Conservation (phyloP, 2,797 vertebrate genomes). For the Aulostomus chinensis region DNA sequence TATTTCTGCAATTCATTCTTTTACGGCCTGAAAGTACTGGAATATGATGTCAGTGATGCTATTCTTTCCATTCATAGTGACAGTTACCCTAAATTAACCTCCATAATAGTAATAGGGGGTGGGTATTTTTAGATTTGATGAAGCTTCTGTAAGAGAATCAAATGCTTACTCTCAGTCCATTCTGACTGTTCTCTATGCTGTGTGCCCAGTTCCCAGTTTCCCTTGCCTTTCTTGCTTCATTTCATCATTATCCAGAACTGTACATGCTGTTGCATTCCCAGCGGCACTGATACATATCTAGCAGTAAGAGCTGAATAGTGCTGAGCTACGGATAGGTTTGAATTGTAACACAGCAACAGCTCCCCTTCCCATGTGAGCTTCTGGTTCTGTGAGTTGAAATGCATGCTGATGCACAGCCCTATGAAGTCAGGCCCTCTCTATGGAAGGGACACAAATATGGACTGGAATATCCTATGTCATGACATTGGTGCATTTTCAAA, state of each 20-base stretch:
- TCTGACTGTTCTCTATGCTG: conserved; percentile 10
- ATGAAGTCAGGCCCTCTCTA: conserved; percentile 17
- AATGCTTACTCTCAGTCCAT: conserved; percentile 9
- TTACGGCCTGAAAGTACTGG: too few species aligned
- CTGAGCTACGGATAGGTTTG: conserved; percentile 39
- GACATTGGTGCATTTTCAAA: conserved; percentile 29
- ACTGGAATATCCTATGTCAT: conserved; percentile 16
- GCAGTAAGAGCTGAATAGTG: conserved; percentile 38
- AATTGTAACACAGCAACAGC: conserved; percentile 37
- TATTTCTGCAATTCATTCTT: too few species aligned
- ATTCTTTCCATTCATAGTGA: conserved; percentile 1
- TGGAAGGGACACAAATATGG: neutral
- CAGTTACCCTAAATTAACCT: conserved; percentile 3
- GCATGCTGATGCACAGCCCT: conserved; percentile 12
- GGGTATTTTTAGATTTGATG: too few species aligned
- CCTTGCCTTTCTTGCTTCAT: conserved; percentile 22
- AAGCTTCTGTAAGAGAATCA: conserved; percentile 1
- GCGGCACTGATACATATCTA: conserved; percentile 49
- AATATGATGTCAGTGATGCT: conserved; percentile 6
- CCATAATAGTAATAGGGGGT: neutral
- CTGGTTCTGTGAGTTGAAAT: conserved; percentile 27
- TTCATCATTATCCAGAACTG: conserved; percentile 40
- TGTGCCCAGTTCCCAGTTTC: conserved; percentile 11
- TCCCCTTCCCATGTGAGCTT: conserved; percentile 36
- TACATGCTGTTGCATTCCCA: conserved; percentile 39